Evolutionary conservation across 2,797 vertebrate genomes (phyloP), one percentile per base, ranked within the genome.

Genomic region (Acanthopagrus latus): DNA sequence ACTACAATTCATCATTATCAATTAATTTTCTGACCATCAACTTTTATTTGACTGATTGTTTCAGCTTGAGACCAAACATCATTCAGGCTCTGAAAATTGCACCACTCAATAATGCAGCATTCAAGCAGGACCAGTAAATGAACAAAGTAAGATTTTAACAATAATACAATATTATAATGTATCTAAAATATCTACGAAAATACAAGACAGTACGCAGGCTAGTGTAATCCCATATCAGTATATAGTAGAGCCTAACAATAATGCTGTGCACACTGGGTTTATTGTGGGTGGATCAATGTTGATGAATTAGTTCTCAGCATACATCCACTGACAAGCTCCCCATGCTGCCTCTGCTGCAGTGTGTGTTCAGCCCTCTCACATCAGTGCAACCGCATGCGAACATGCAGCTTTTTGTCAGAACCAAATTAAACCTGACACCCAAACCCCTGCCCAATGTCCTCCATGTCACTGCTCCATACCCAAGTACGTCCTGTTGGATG

Each of bases 381-480:
- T 44, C 59, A 55, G 43, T 33, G 25, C 68, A 64, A 62, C 60
- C 3, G 23, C 72, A 86, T 78, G 75, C 4, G 0, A 78, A 82
- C 12, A 44, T 69, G 80, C 63, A 71, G 47, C 38, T 81, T 80
- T 54, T 52, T 20, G 60, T 70, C 43, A 69, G 58, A 71, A 73
- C 72, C 67, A 76, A 76, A 80, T 75, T 65, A 78, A 78, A 74
- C 55, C 65, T 25, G 73, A 66, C 88, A 82, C 68, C 56, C 71
- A 64, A 27, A 64, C 67, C 47, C 71, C 51, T 68, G 65, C 51
- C 76, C 72, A 25, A 72, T 67, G 68, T 87, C 57, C 71, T 65
- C 65, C 44, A 80, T 64, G 41, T 59, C 33, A 60, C 76, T 44
- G 57, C 33, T 72, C 50, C 11, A 41, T 76, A 44, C 23, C 55